phyloP scores from a whole-genome alignment of 2,888 invertebrate species.

The Agapostemon virescens region DNA sequence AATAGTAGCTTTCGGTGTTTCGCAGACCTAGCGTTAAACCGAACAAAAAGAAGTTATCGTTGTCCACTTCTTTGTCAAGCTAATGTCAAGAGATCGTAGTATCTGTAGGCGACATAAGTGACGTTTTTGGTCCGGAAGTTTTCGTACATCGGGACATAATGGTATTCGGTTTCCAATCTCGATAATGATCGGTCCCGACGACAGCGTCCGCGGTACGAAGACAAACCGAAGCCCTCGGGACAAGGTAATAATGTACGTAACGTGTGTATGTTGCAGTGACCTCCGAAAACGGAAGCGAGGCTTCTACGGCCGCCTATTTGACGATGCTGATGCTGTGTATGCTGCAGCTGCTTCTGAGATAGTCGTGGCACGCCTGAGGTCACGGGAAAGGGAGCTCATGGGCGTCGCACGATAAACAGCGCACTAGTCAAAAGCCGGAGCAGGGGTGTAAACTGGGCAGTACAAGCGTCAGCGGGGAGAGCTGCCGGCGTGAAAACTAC shows the following conservation, averaged over 20 bases:
- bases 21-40: too few relatives aligned
- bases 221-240: not conserved
- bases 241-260: conserved; percentile 40
- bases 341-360: conserved; percentile 72
- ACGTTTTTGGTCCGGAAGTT: not conserved
- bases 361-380: conserved; percentile 69
- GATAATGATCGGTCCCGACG: not conserved
- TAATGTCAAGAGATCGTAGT: not conserved
- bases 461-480: conserved; percentile 41
- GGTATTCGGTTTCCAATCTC: not conserved
- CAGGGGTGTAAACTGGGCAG: conserved; percentile 21
- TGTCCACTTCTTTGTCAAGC: not conserved
- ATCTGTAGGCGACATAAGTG: not conserved
- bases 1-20: too few relatives aligned
- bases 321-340: conserved; percentile 68
- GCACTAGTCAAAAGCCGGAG: conserved; percentile 64
- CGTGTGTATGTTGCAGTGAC: conserved; percentile 74
- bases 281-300: conserved; percentile 71
- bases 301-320: conserved; percentile 60
- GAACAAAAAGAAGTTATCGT: too few relatives aligned
- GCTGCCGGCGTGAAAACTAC: conserved; percentile 39
- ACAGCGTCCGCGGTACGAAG: not conserved
- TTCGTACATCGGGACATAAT: not conserved
- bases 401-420: conserved; percentile 63
- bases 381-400: conserved; percentile 55